Conservation (phyloP, 2,888 invertebrate genomes). For the Heterodera filipjevi region DNA sequence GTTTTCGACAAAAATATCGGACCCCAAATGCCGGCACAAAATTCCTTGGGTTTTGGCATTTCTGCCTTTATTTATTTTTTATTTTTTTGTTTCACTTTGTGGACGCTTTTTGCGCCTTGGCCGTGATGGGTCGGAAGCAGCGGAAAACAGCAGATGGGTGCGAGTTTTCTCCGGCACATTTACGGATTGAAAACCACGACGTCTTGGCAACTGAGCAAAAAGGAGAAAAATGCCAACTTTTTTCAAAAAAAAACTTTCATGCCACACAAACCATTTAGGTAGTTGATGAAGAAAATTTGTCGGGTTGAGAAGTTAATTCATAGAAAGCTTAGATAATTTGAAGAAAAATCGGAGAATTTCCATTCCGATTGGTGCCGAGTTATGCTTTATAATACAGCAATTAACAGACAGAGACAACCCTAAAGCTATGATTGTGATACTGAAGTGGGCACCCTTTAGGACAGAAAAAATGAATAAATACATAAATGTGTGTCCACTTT, state of each 20-base stretch:
- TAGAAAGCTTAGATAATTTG: too few relatives aligned
- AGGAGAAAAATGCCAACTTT: background rate
- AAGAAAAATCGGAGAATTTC: too few relatives aligned
- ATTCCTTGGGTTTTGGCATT: slow-evolving; percentile 3
- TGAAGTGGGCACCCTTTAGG: too few relatives aligned
- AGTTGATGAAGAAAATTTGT: too few relatives aligned
- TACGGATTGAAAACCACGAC: slow-evolving; percentile 47
- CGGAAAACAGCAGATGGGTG: slow-evolving; percentile 62
- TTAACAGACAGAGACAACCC: too few relatives aligned
- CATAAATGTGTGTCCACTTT: too few relatives aligned
- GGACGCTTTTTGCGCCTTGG: slow-evolving; percentile 60
- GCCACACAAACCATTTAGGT: background rate
- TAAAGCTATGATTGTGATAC: too few relatives aligned
- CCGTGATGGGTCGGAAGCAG: slow-evolving; percentile 55
- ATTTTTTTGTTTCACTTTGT: slow-evolving; percentile 52
- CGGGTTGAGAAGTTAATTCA: too few relatives aligned
- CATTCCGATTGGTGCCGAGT: too few relatives aligned
- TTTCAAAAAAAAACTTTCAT: background rate
- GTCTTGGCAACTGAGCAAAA: slow-evolving; percentile 48
- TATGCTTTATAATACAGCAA: too few relatives aligned
- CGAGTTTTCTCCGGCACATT: slow-evolving; percentile 58
- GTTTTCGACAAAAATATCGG: background rate
- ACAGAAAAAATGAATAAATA: too few relatives aligned
- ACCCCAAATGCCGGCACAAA: slow-evolving; percentile 14
- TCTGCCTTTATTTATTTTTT: background rate